Conservation (phyloP, 2,797 vertebrate species). For the Anguilla pacifica region DNA sequence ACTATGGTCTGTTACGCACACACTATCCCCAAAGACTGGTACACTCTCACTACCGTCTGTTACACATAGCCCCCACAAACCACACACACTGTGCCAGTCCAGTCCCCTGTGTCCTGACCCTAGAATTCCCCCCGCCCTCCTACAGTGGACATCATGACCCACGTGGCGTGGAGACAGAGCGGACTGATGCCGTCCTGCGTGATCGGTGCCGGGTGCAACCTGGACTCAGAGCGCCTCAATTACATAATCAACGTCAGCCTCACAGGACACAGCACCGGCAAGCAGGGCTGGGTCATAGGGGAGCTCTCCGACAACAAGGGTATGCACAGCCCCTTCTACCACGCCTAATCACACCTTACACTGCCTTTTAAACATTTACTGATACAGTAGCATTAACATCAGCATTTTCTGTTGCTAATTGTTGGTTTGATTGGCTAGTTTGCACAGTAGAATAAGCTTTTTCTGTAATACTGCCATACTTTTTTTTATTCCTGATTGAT, state of each 20-base stretch:
- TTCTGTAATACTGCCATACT: background rate
- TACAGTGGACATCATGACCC: constrained; percentile 93
- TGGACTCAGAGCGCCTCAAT: constrained; percentile 87
- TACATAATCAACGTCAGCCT: constrained; percentile 78
- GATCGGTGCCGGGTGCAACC: constrained; percentile 91
- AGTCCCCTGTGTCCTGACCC: background rate
- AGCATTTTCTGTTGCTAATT: background rate
- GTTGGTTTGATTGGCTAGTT: background rate
- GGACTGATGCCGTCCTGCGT: constrained; percentile 81
- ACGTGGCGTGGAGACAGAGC: constrained; percentile 92
- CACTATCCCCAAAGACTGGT: background rate
- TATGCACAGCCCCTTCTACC: constrained; percentile 51
- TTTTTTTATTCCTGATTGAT: background rate
- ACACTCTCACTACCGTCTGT: background rate
- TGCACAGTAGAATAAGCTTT: background rate
- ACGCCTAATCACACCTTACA: background rate
- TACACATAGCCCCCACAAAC: background rate
- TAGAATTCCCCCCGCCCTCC: background rate
- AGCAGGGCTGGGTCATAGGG: constrained; percentile 86
- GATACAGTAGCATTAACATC: background rate
- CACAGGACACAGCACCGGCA: constrained; percentile 70
- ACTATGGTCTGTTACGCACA: background rate
- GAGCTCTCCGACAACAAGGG: constrained; percentile 92
- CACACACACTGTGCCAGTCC: background rate
- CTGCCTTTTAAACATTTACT: background rate